Conservation (phyloP, 2,113 vertebrate species). For the Microcebus tavaratra region DNA sequence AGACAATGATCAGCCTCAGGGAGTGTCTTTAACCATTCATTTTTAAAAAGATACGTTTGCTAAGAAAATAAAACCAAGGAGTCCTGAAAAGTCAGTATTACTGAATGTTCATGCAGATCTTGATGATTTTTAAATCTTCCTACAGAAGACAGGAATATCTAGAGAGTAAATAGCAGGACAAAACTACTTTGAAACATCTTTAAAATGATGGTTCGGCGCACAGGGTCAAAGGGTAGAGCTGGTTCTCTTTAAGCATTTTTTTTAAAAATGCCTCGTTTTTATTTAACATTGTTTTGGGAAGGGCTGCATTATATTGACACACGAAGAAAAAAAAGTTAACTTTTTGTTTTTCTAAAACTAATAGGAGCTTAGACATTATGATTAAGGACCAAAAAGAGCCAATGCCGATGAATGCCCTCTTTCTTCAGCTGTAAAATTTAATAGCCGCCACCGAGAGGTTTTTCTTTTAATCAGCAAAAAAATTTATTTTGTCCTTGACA, state of each 20-base stretch:
- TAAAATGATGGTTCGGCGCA: conserved; percentile 33
- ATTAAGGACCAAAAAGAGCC: conserved; percentile 54
- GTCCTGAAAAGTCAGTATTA: not conserved
- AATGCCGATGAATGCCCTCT: conserved; percentile 63
- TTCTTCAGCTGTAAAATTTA: conserved; percentile 75
- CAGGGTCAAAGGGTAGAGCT: conserved; percentile 43
- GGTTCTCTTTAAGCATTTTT: conserved; percentile 50
- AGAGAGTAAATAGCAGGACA: conserved; percentile 19
- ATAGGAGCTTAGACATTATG: conserved; percentile 70
- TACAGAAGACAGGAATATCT: conserved; percentile 45
- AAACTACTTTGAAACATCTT: conserved; percentile 60
- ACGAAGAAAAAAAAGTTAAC: conserved; percentile 48
- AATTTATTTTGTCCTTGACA: conserved; percentile 80
- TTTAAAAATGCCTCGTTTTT: not conserved
- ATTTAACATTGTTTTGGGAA: conserved; percentile 68
- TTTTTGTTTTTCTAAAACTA: conserved; percentile 77
- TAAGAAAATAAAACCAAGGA: not conserved
- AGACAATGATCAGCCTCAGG: not conserved
- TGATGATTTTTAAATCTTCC: not conserved
- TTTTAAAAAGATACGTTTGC: not conserved
- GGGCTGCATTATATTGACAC: conserved; percentile 64
- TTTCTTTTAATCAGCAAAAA: conserved; percentile 81
- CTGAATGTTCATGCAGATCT: not conserved
- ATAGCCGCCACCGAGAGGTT: conserved; percentile 66
- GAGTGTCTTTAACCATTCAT: not conserved